Conservation (phyloP, 1,140 invertebrate species). For the Probaryconus sp. region DNA sequence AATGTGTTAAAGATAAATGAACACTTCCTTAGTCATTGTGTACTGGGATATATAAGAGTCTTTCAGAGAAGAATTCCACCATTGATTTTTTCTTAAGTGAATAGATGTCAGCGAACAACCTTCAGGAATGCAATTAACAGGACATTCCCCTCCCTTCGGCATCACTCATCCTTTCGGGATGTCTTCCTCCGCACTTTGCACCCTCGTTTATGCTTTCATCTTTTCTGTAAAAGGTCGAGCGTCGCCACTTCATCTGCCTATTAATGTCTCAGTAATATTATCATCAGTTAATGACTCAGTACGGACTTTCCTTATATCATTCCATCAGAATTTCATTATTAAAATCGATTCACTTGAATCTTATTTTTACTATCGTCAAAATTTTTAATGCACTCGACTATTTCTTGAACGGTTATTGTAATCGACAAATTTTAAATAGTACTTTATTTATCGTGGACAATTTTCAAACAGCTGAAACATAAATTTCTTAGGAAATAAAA, state of each 20-base stretch:
- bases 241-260: conserved; percentile 47
- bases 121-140: conserved; percentile 60
- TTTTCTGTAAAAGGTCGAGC: conserved; percentile 45
- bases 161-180: conserved; percentile 26
- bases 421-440: no score
- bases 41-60: conserved; percentile 31
- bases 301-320: conserved; percentile 10
- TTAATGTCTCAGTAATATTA: conserved; percentile 43
- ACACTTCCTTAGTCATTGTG: no score
- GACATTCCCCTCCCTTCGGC: conserved; percentile 37
- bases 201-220: conserved; percentile 50
- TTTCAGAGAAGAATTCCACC: conserved; percentile 31
- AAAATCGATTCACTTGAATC: conserved; percentile 7
- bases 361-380: no score
- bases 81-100: conserved; percentile 54
- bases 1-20: no score
- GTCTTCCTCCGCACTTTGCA: conserved; percentile 35
- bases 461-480: no score
- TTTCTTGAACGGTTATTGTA: no score
- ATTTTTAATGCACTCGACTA: no score
- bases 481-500: no score
- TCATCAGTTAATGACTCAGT: conserved; percentile 38
- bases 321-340: conserved; percentile 21
- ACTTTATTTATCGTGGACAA: no score
- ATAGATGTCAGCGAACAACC: conserved; percentile 46